Evolutionary conservation across 2,113 vertebrate genomes (phyloP).

Genomic region (Triplophysa dalaica): DNA sequence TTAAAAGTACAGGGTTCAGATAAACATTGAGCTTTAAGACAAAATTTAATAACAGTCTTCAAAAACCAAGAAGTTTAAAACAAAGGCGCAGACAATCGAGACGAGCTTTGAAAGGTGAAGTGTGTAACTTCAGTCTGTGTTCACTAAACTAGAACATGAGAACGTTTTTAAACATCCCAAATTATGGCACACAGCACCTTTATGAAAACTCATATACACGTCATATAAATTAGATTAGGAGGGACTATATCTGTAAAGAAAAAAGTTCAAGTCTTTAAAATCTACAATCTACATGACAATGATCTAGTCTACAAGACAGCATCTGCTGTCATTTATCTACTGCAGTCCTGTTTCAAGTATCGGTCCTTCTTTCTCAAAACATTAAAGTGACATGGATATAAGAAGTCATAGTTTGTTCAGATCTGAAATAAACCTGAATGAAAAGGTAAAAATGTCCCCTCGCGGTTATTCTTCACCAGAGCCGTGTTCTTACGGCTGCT

Average conservation of each 20-base stretch:
- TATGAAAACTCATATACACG: constrained; percentile 45
- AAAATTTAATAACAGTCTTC: constrained; percentile 28
- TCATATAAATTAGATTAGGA: constrained; percentile 9
- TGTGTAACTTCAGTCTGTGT: neutral
- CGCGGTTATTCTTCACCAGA: constrained; percentile 90
- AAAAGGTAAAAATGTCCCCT: constrained; percentile 67
- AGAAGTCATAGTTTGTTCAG: neutral
- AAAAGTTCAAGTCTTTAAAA: constrained; percentile 41
- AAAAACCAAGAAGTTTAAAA: constrained; percentile 41
- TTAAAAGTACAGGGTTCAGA: neutral
- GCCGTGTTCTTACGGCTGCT: constrained; percentile 94
- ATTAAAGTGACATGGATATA: constrained; percentile 28
- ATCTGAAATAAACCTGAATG: neutral
- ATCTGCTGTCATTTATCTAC: constrained; percentile 60
- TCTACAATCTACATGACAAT: constrained; percentile 63
- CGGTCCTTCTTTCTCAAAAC: neutral
- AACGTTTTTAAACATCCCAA: neutral
- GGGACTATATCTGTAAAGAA: constrained; percentile 6
- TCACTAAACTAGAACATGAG: neutral
- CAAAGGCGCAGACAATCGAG: neutral
- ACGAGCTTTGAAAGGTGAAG: neutral
- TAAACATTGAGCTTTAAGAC: constrained; percentile 18
- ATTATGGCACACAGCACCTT: constrained; percentile 4
- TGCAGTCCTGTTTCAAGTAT: constrained; percentile 60
- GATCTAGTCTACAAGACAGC: constrained; percentile 56